A percentile compares a stretch with the other conserved stretches of the same genome.
Conservation (phyloP, 1,140 invertebrate genomes). For the Campoletis sonorensis region DNA sequence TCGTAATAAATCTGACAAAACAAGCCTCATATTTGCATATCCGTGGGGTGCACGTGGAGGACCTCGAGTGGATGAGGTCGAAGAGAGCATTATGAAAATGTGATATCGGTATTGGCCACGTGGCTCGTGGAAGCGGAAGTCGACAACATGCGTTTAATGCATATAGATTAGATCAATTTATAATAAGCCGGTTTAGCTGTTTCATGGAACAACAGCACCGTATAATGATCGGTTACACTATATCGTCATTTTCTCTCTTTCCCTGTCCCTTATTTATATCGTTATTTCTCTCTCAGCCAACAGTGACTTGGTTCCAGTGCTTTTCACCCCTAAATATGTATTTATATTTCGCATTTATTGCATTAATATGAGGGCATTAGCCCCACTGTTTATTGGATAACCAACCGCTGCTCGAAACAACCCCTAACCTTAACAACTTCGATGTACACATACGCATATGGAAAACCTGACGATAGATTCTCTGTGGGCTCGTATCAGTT, state of each 20-base stretch:
- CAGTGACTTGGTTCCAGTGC: neutral
- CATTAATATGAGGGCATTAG: constrained; percentile 70
- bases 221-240: constrained; percentile 15
- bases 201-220: constrained; percentile 22
- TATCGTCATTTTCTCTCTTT: neutral
- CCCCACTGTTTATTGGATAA: constrained; percentile 69
- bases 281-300: neutral
- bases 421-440: neutral
- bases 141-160: constrained; percentile 72
- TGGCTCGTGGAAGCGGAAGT: constrained; percentile 60
- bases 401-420: constrained; percentile 22
- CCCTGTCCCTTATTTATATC: constrained; percentile 47
- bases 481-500: too few species aligned
- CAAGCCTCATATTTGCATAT: constrained; percentile 74
- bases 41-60: constrained; percentile 47
- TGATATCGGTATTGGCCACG: constrained; percentile 67
- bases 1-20: constrained; percentile 72
- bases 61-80: neutral
- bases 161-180: constrained; percentile 76
- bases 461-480: too few species aligned
- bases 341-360: constrained; percentile 74
- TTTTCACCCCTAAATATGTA: constrained; percentile 68
- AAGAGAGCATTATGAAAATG: constrained; percentile 72
- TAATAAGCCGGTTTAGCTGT: constrained; percentile 71
- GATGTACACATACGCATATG: too few species aligned